Evolutionary conservation across 2,113 vertebrate genomes (phyloP), one percentile per base, ranked within the genome.

Genomic region (Chaetodon trifascialis): DNA sequence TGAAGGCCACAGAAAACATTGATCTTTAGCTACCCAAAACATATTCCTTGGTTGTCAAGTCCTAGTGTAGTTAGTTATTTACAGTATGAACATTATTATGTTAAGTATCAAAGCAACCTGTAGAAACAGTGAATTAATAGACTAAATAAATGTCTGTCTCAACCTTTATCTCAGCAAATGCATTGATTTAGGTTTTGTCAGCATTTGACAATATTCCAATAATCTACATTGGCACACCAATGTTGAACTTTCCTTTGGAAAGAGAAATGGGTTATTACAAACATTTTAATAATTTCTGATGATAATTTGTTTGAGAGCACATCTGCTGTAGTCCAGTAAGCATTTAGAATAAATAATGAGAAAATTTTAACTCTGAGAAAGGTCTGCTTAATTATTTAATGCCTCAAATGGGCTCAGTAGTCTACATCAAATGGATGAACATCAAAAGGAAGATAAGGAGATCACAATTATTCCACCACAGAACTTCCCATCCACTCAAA

Each of bases 371-470:
- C 58, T 75, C 77, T 3, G 58, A 89, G 64, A 89, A 86, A 87
- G 78, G 70, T 79, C 84, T 88, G 38, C 77, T 94, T 90, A 91
- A 94, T 93, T 92, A 94, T 94, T 93, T 83, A 93, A 83, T 17
- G 42, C 19, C 60, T 90, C 79, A 88, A 94, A 94, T 91, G 84
- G 92, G 92, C 88, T 90, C 70, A 63, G 64, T 76, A 65, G 79
- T 79, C 72, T 59, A 84, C 70, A 68, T 82, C 73, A 80, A 80
- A 91, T 86, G 85, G 80, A 84, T 66, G 74, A 84, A 88, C 69
- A 87, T 81, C 78, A 65, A 76, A 67, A 17, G 51, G 60, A 55
- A 23, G 71, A 81, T 34, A 76, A 46, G 51, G 23, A 70, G 47
- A 86, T 56, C 55, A 51, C 58, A 83, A 52, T 77, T 75, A 76